Base-by-base conservation (phyloP, 2,113 vertebrate genomes). In the Oreochromis tanganicae region DNA sequence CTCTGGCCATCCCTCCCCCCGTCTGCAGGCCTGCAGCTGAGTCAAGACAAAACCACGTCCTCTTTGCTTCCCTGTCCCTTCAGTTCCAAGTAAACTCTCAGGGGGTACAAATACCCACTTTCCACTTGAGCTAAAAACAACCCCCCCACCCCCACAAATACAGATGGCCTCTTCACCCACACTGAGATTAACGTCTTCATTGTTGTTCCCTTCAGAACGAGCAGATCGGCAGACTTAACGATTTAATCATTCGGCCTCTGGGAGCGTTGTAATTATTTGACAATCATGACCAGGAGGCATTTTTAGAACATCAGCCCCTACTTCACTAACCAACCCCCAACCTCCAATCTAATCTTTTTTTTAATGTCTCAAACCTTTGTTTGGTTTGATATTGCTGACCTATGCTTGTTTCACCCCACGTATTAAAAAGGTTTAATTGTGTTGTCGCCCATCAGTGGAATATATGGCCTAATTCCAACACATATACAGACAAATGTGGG, bases 381-480 rank as follows among this genome's bases (percentile, higher is more conserved):
- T 63, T 10, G 5, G 2, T 66, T 41, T 9, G 79, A 86, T 68
- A 27, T 80, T 78, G 36, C 68, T 81, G 83, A 87, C 56, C 80
- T 19, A 9, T 17, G 36, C 63, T n/a, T 32, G 2, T 43, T 63
- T 81, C 85, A 71, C 57, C 46, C 79, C 50, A 46, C 80, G 52
- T 66, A 38, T 75, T 24, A 66, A 82, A 84, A 81, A 48, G 38
- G 24, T 41, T 71, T 50, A 3, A n/a, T 75, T 68, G 59, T 87
- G 29, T 63, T 88, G 81, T 59, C 4, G 48, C 87, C 38, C 68
- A 29, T 84, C 68, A n/a, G 80, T 41, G 84, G 86, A 88, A 90
- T 87, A 75, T 82, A 52, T 92, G 94, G 93, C 91, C 91, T 92
- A 87, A 89, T 90, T 94, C 94, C 92, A 92, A 32, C 71, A 79